These are phyloP conservation scores for Nematostella vectensis DNA, from an alignment of 92 coral and sea anemone genomes.

Conservation along the genomic window DNA sequence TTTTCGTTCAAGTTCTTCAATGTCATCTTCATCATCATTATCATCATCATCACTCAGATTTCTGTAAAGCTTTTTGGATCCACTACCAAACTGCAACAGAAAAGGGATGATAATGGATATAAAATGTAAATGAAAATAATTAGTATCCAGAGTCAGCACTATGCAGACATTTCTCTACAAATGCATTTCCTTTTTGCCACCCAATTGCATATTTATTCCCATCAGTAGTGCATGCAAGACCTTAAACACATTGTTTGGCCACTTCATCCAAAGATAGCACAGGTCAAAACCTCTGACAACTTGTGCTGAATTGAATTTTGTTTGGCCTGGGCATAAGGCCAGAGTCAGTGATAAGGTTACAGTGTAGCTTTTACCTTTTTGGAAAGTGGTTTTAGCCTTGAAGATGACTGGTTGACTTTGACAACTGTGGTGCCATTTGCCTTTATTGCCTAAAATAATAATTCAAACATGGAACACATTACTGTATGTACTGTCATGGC, in stretches of 20 bases:
- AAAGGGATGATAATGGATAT: not conserved
- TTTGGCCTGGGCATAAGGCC: too few species aligned
- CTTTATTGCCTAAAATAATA: constrained; percentile 9
- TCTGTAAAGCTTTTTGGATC: constrained; percentile 18
- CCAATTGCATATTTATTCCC: too few species aligned
- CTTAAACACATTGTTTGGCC: too few species aligned
- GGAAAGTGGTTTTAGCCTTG: constrained; percentile 5
- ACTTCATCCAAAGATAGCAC: too few species aligned
- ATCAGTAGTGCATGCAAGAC: too few species aligned
- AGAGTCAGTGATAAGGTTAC: too few species aligned
- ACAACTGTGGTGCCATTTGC: constrained; percentile 2
- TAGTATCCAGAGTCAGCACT: too few species aligned
- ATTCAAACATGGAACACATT: not conserved
- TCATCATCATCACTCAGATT: constrained; percentile 32
- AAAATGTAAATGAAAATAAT: not conserved
- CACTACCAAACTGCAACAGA: constrained; percentile 27
- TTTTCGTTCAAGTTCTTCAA: constrained; percentile 43
- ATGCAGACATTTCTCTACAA: too few species aligned
- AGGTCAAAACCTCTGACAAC: too few species aligned
- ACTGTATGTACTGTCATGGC: too few species aligned
- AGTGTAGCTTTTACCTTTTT: constrained; percentile 19
- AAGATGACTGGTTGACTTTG: constrained; percentile 5
- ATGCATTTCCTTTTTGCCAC: too few species aligned
- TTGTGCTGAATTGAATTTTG: too few species aligned
- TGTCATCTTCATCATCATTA: constrained; percentile 59